Conservation (phyloP, 2,888 invertebrate species). For the Acanthoscelides obtectus region DNA sequence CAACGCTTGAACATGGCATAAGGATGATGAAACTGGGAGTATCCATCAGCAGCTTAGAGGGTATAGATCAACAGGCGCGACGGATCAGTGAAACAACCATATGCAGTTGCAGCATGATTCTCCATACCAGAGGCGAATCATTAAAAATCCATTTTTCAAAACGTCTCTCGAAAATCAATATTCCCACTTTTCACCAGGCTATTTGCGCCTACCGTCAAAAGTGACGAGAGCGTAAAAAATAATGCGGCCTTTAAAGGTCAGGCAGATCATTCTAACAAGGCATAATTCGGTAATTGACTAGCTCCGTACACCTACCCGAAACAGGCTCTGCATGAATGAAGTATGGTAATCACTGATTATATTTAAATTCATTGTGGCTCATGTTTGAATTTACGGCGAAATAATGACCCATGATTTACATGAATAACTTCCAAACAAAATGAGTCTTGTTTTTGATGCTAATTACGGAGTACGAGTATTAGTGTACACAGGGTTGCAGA, state of each 20-base stretch:
- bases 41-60: no score
- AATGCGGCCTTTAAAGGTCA: slow-evolving; percentile 13
- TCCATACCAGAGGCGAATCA: background rate
- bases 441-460: background rate
- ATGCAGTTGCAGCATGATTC: no score
- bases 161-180: background rate
- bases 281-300: slow-evolving; percentile 18
- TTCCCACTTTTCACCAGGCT: background rate
- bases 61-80: no score
- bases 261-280: slow-evolving; percentile 11
- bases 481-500: no score
- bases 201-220: background rate
- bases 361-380: slow-evolving; percentile 12
- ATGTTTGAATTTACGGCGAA: slow-evolving; percentile 1
- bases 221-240: background rate
- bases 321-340: slow-evolving; percentile 12
- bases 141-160: background rate
- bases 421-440: background rate
- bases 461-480: background rate
- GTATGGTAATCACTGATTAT: slow-evolving; percentile 19
- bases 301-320: slow-evolving; percentile 14
- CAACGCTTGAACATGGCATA: no score
- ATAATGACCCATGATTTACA: slow-evolving; percentile 1
- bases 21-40: no score
- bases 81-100: no score